These are phyloP conservation scores for Pandemis heparana DNA, from an alignment of 2,888 invertebrate species.

Conservation along the genomic window DNA sequence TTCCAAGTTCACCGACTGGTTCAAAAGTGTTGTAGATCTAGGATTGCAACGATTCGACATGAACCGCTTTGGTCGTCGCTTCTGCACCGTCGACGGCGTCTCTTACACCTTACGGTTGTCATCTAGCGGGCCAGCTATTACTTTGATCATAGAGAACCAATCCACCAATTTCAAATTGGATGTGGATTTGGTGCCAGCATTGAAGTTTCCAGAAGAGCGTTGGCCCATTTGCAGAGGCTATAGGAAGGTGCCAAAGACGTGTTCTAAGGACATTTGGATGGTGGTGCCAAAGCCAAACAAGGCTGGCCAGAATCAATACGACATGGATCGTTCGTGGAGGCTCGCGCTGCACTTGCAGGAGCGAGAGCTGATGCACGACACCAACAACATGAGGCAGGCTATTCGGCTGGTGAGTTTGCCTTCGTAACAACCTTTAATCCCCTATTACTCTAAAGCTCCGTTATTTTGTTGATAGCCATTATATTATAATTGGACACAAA, in stretches of 20 bases:
- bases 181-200: slow-evolving; percentile 83
- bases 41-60: slow-evolving; percentile 66
- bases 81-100: slow-evolving; percentile 63
- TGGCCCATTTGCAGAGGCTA: slow-evolving; percentile 68
- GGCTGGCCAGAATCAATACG: slow-evolving; percentile 46
- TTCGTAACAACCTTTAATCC: not conserved
- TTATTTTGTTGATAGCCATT: no score
- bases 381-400: slow-evolving; percentile 67
- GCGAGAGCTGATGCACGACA: slow-evolving; percentile 70
- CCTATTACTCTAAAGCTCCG: no score
- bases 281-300: slow-evolving; percentile 80
- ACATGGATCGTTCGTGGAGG: slow-evolving; percentile 76
- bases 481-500: no score
- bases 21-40: slow-evolving; percentile 76
- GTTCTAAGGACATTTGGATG: slow-evolving; percentile 70
- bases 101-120: slow-evolving; percentile 64
- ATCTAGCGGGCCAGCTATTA: slow-evolving; percentile 84
- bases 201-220: slow-evolving; percentile 74
- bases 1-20: slow-evolving; percentile 81
- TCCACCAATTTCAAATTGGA: slow-evolving; percentile 64
- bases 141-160: slow-evolving; percentile 68
- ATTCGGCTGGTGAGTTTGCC: slow-evolving; percentile 70
- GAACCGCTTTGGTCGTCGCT: slow-evolving; percentile 37
- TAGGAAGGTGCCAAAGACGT: slow-evolving; percentile 56
- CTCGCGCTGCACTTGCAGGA: slow-evolving; percentile 84